A percentile compares a stretch with the other conserved stretches of the same genome.
Evolutionary conservation across 2,888 invertebrate species (phyloP).

Genomic region (Cryptosula pallasiana): DNA sequence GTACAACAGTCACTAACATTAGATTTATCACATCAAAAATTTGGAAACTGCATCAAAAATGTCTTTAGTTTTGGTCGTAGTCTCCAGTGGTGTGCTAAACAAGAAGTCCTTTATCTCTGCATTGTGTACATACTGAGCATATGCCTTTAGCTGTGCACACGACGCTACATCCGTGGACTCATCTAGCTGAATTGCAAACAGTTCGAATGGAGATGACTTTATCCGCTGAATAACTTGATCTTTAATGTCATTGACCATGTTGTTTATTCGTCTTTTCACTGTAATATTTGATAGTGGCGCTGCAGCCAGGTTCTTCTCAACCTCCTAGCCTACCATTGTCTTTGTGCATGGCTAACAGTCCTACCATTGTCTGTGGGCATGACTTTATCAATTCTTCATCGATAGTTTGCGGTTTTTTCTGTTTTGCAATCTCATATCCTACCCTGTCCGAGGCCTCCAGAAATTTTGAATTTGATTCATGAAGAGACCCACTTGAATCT

Average conservation of each 20-base stretch:
- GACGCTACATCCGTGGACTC: background rate
- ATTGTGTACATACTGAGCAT: slow-evolving; percentile 14
- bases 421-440: slow-evolving; percentile 11
- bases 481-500: too few relatives aligned
- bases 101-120: background rate
- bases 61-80: slow-evolving; percentile 10
- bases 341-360: too few relatives aligned
- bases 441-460: slow-evolving; percentile 14
- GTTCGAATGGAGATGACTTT: background rate
- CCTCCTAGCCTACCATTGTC: background rate
- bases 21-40: background rate
- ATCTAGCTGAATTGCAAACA: slow-evolving; percentile 18
- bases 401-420: background rate
- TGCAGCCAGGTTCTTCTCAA: slow-evolving; percentile 12
- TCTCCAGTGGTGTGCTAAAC: background rate
- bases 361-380: slow-evolving; percentile 14
- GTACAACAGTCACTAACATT: slow-evolving; percentile 6
- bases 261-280: slow-evolving; percentile 1
- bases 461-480: slow-evolving; percentile 4
- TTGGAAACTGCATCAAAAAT: too few relatives aligned
- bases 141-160: slow-evolving; percentile 9
- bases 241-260: background rate
- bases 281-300: background rate
- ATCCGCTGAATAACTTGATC: slow-evolving; percentile 16
- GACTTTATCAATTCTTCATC: slow-evolving; percentile 14